phyloP scores from a whole-genome alignment of 2,888 invertebrate genomes.

The Nymphalis polychloros region DNA sequence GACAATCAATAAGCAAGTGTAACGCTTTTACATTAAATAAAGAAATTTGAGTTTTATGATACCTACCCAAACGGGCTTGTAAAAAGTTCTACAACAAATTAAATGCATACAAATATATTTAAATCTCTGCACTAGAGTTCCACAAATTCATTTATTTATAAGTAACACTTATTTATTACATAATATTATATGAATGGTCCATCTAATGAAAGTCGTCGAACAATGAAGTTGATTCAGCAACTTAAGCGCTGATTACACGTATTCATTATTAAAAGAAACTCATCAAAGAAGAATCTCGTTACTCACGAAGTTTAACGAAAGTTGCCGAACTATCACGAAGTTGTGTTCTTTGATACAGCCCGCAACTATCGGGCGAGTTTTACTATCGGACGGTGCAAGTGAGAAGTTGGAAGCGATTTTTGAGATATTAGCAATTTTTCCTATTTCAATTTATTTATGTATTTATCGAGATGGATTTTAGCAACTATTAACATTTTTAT shows the following conservation, averaged over 20 bases:
- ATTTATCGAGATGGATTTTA: no score
- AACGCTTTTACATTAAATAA: no score
- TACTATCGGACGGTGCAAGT: slow-evolving; percentile 44
- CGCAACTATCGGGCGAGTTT: slow-evolving; percentile 67
- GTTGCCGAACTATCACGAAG: slow-evolving; percentile 53
- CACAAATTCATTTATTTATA: background rate
- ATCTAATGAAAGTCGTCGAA: background rate
- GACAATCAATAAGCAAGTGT: no score
- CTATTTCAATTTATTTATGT: no score
- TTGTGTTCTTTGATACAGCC: slow-evolving; percentile 58
- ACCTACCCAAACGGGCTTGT: background rate
- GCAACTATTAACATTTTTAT: no score
- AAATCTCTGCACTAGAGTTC: no score
- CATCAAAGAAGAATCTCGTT: slow-evolving; percentile 61
- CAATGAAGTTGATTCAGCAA: slow-evolving; percentile 23
- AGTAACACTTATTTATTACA: background rate
- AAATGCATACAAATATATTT: background rate
- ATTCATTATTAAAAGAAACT: slow-evolving; percentile 59
- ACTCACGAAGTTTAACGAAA: slow-evolving; percentile 48
- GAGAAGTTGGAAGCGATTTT: slow-evolving; percentile 18
- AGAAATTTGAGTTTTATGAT: no score
- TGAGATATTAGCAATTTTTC: no score
- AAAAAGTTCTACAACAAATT: background rate
- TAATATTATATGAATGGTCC: background rate
- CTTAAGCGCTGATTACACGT: slow-evolving; percentile 47